phyloP scores from a whole-genome alignment of 2,113 vertebrate genomes.

The Poeciliopsis retropinna region DNA sequence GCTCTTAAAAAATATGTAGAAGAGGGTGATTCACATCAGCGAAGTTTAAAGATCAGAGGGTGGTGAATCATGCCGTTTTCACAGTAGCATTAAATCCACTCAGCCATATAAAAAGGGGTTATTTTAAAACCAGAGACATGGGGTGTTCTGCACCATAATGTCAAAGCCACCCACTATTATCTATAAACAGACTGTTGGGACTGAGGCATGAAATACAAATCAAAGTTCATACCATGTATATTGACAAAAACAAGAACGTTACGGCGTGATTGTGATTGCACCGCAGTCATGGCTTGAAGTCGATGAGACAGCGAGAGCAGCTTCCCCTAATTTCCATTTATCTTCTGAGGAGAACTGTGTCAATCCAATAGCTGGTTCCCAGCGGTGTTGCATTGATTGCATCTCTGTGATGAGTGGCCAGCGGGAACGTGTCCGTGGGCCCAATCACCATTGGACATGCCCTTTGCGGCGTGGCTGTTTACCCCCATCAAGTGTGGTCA shows the following conservation, averaged over 20 bases:
- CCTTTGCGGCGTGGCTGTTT: constrained; percentile 51
- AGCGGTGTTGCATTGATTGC: constrained; percentile 67
- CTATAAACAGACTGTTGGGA: constrained; percentile 57
- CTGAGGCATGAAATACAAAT: constrained; percentile 69
- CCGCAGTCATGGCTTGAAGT: constrained; percentile 28
- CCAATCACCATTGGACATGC: constrained; percentile 61
- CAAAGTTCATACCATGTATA: constrained; percentile 61
- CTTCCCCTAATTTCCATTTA: constrained; percentile 63
- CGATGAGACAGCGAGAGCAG: constrained; percentile 25
- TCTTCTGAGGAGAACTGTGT: constrained; percentile 67
- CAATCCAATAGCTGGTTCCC: constrained; percentile 70
- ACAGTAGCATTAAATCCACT: constrained; percentile 60
- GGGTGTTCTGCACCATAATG: constrained; percentile 58
- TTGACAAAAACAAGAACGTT: constrained; percentile 63
- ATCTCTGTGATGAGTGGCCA: constrained; percentile 84
- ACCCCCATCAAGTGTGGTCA: constrained; percentile 52
- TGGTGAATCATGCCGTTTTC: constrained; percentile 66
- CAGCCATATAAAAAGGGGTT: constrained; percentile 53
- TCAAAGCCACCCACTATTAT: constrained; percentile 64
- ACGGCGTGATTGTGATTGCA: constrained; percentile 47
- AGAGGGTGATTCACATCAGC: constrained; percentile 59
- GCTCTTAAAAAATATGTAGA: constrained; percentile 57
- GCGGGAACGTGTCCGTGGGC: constrained; percentile 63
- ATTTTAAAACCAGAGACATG: constrained; percentile 56
- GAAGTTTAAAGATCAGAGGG: constrained; percentile 68